Base-by-base conservation (phyloP, 2,797 vertebrate species). In the Thamnophis elegans region DNA sequence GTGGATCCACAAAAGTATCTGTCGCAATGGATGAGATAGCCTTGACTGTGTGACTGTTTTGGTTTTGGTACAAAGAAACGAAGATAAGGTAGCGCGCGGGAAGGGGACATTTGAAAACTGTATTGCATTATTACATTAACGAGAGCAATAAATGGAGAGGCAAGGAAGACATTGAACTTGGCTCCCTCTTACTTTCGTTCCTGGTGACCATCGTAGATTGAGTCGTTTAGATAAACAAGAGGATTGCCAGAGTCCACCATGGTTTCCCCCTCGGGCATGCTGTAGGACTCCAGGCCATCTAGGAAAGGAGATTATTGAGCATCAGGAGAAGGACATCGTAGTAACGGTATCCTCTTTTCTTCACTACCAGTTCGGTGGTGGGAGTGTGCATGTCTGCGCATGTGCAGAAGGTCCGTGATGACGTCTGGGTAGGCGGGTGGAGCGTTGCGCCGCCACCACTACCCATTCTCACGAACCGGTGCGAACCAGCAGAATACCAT, bases 241-340 rank as follows among this genome's bases (percentile, higher is more conserved):
- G 98, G 97, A 91, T 95, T 97, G 58, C 98, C 98, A 0, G 98
- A 98, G 22, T 97, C 97, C 85, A 97, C 96, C 97, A 98, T 98
- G 87, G 97, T 97, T 96, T 98, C 98, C 91, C 99, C 99, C 96
- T 98, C 98, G 0, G 99, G 98, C 90, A 98, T 97, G 93, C 97
- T 98, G 96, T 99, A 99, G 26, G 98, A 98, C 53, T 97, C 98
- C 96, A 99, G 97, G 1, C 98, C 99, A 54, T 99, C 99, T 97
- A 73, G 89, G 89, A 96, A 68, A 96, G 32, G 93, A 94, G 28
- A 82, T 7, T 91, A 91, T 1, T 60, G 1, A 89, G 54, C 42
- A 92, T 95, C 86, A 96, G 68, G 91, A 47, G 32, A 25, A 26
- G 13, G 51, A n/a, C 9, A 28, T 73, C 78, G 89, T 47, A 51